Conservation (phyloP, 2,797 vertebrate genomes). For the Dryobates pubescens region DNA sequence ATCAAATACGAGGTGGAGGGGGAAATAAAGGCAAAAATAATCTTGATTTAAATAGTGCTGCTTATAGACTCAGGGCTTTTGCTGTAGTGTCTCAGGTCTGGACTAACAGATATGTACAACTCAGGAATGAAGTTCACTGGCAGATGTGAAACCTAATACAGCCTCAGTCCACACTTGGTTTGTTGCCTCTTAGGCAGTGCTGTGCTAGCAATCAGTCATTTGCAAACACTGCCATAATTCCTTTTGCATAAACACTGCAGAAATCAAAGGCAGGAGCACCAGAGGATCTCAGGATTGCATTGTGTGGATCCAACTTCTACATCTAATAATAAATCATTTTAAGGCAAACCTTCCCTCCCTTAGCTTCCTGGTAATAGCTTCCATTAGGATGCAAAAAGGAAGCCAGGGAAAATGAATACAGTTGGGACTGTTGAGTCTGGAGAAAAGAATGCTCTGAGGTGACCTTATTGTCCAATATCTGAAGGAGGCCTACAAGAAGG, state of each 20-base stretch:
- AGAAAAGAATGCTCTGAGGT: no score
- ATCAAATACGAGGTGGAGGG: background rate
- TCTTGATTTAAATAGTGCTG: slow-evolving; percentile 1
- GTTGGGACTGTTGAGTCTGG: no score
- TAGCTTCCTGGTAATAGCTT: background rate
- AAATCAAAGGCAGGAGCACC: background rate
- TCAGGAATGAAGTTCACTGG: background rate
- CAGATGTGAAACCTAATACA: background rate
- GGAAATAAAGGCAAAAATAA: background rate
- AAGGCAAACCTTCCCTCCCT: background rate
- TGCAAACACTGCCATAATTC: background rate
- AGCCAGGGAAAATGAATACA: background rate
- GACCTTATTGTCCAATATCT: no score
- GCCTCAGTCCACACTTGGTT: background rate
- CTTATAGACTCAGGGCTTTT: background rate
- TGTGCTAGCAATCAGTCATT: background rate
- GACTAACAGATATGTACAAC: background rate
- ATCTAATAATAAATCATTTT: background rate
- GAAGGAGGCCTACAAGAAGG: no score
- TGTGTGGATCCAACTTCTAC: background rate
- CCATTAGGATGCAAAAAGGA: background rate
- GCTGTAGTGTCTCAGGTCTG: background rate
- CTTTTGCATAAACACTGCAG: background rate
- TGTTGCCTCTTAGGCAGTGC: background rate
- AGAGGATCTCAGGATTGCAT: background rate